phyloP scores from a whole-genome alignment of 1,140 invertebrate species.

The Caenorhabditis inopinata region DNA sequence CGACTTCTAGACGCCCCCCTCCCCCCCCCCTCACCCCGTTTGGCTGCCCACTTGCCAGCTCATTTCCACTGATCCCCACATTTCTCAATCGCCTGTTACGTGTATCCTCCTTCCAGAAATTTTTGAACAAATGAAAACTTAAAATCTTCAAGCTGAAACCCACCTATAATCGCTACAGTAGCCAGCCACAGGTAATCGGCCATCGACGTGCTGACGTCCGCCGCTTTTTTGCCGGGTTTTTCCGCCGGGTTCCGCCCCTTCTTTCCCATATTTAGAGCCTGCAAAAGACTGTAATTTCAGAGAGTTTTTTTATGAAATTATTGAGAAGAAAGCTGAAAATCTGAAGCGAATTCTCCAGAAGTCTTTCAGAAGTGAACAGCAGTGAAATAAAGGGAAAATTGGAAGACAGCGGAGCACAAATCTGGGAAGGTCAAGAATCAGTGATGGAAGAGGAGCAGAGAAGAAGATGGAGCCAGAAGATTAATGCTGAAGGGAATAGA shows the following conservation, averaged over 20 bases:
- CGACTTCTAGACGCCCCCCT: not conserved
- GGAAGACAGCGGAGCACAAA: too few species aligned
- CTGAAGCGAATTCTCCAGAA: too few species aligned
- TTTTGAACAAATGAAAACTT: too few species aligned
- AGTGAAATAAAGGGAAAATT: too few species aligned
- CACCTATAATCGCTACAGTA: not conserved
- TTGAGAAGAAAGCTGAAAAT: not conserved
- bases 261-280: not conserved
- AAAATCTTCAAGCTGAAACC: too few species aligned
- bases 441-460: too few species aligned
- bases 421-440: too few species aligned
- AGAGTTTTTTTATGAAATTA: not conserved
- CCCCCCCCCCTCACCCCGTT: not conserved
- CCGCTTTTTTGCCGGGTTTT: not conserved
- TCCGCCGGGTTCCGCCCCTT: not conserved
- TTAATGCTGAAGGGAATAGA: too few species aligned
- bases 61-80: not conserved
- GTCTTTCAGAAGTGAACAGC: too few species aligned
- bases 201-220: not conserved
- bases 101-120: not conserved
- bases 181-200: not conserved
- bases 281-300: not conserved
- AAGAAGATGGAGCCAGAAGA: too few species aligned
- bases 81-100: not conserved
- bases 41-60: not conserved